Percentiles rank a stretch among this genome's conserved stretches.
Conservation (phyloP, 1,140 invertebrate genomes). For the Harpegnathos saltator region DNA sequence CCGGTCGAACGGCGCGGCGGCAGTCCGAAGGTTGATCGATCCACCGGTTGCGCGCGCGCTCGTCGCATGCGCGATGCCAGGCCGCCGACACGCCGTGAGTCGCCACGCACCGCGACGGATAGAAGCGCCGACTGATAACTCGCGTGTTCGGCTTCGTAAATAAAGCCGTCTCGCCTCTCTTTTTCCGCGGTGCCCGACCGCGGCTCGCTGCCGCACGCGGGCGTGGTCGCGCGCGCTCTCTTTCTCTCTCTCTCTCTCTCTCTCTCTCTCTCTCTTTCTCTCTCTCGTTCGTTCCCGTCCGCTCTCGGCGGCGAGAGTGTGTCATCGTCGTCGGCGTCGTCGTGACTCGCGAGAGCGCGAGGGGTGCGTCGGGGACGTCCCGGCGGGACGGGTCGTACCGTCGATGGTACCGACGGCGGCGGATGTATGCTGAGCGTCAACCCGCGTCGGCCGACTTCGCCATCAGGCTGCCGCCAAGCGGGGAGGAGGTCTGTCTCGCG, state of each 20-base stretch:
- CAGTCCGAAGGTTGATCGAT: constrained; percentile 51
- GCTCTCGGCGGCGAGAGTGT: constrained; percentile 3
- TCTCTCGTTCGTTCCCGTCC: too few relatives aligned
- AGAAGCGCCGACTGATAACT: constrained; percentile 33
- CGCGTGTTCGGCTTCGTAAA: constrained; percentile 22
- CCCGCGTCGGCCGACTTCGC: constrained; percentile 72
- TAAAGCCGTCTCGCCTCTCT: constrained; percentile 3
- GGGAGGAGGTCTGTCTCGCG: constrained; percentile 71
- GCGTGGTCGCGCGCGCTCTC: background rate
- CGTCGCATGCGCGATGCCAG: constrained; percentile 37
- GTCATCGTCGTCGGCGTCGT: background rate
- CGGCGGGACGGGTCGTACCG: constrained; percentile 22
- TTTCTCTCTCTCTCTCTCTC: too few relatives aligned
- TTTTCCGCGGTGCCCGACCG: background rate
- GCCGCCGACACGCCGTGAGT: constrained; percentile 42
- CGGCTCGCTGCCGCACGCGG: constrained; percentile 60
- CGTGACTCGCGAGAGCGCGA: constrained; percentile 70
- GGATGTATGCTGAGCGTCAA: constrained; percentile 76
- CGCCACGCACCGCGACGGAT: constrained; percentile 18
- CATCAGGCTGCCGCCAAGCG: constrained; percentile 69
- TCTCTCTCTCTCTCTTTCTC: too few relatives aligned
- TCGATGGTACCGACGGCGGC: constrained; percentile 55
- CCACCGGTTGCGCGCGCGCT: constrained; percentile 66
- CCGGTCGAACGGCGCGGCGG: too few relatives aligned
- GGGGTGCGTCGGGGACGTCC: constrained; percentile 63